phyloP scores from a whole-genome alignment of 2,113 vertebrate species.

The Clarias gariepinus region DNA sequence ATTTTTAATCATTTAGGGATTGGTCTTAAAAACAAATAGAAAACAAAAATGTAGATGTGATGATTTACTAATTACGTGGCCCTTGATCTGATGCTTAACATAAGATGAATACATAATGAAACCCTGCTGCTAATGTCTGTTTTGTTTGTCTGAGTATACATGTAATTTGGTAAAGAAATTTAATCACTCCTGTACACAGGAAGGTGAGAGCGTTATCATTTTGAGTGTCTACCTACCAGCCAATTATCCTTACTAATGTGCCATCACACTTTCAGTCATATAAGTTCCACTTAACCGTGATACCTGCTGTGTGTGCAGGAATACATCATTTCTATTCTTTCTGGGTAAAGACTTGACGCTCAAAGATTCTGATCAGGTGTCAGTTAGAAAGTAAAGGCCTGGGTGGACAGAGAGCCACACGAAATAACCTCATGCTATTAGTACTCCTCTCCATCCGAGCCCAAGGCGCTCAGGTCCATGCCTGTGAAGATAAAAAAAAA shows the following conservation, averaged over 20 bases:
- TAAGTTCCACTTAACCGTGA: not conserved
- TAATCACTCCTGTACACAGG: not conserved
- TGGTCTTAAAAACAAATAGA: not conserved
- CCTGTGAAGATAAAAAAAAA: slow-evolving; percentile 12
- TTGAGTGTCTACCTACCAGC: not conserved
- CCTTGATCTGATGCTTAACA: not conserved
- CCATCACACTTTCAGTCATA: not conserved
- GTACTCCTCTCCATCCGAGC: slow-evolving; percentile 21
- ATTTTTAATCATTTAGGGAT: not conserved
- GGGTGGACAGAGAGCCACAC: not conserved
- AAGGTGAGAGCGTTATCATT: not conserved
- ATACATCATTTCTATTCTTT: not conserved
- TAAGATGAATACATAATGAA: not conserved
- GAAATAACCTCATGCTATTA: slow-evolving; percentile 24
- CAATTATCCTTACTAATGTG: not conserved
- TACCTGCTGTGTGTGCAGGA: not conserved
- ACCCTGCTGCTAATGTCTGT: not conserved
- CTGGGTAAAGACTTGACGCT: not conserved
- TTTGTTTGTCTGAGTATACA: not conserved
- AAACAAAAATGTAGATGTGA: not conserved
- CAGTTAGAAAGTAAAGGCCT: not conserved
- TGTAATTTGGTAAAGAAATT: not conserved
- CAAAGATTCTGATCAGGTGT: not conserved
- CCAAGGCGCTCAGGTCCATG: not conserved
- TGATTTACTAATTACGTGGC: not conserved